phyloP scores from a whole-genome alignment of 2,888 invertebrate genomes.

The Caenorhabditis sulstoni region DNA sequence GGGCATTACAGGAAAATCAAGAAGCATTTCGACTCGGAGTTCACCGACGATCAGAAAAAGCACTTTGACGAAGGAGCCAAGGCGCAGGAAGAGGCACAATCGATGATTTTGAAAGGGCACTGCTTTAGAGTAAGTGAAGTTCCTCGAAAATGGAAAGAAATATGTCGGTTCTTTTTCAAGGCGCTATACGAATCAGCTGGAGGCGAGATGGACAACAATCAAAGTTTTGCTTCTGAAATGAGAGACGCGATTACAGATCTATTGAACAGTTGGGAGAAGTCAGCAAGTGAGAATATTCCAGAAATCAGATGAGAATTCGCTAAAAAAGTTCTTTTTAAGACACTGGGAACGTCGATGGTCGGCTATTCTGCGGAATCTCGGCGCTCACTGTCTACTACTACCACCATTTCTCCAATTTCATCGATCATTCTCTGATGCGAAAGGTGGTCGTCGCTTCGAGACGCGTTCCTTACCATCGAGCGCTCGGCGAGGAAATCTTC shows the following conservation, averaged over 20 bases:
- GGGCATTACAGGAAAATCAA: constrained; percentile 14
- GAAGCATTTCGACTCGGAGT: constrained; percentile 17
- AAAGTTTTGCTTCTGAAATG: constrained; percentile 32
- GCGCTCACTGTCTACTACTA: constrained; percentile 71
- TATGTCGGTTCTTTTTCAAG: not conserved
- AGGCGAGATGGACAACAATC: constrained; percentile 35
- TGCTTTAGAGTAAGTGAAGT: constrained; percentile 18
- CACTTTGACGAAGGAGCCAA: constrained; percentile 23
- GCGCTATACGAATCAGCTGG: constrained; percentile 31
- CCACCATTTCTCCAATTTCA: constrained; percentile 62
- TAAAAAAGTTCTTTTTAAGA: no score
- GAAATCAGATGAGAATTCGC: not conserved
- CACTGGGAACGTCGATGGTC: not conserved
- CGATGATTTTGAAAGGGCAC: constrained; percentile 36
- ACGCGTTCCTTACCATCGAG: constrained; percentile 48
- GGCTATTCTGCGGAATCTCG: constrained; percentile 45
- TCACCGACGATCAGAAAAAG: constrained; percentile 3
- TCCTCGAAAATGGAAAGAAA: no score
- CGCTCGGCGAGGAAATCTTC: constrained; percentile 24
- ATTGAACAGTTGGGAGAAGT: constrained; percentile 17
- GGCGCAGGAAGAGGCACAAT: constrained; percentile 40
- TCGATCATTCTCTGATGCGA: constrained; percentile 61
- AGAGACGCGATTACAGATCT: constrained; percentile 13
- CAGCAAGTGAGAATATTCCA: not conserved
- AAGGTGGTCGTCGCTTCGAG: constrained; percentile 62